These are phyloP conservation scores for Dipodomys ordii DNA, from an alignment of 2,113 vertebrate genomes.

Conservation along the genomic window DNA sequence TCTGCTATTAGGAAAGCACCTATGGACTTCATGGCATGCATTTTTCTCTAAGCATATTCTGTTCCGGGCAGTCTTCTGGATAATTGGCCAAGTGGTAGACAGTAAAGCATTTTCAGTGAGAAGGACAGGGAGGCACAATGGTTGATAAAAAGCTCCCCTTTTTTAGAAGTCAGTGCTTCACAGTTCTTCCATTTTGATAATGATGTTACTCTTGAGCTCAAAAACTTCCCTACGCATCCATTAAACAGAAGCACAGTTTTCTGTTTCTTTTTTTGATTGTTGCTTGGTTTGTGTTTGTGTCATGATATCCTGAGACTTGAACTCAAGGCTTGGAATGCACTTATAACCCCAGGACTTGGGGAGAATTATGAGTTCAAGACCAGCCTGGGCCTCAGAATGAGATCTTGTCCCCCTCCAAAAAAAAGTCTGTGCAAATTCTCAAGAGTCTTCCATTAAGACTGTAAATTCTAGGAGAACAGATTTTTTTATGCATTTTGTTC, in stretches of 20 bases:
- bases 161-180: neutral
- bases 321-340: neutral
- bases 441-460: neutral
- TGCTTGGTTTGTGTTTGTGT: too few relatives aligned
- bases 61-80: constrained; percentile 4
- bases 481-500: neutral
- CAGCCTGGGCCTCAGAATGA: neutral
- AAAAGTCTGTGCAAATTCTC: neutral
- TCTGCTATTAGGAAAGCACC: neutral
- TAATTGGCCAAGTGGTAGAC: neutral
- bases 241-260: neutral
- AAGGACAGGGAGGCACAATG: neutral
- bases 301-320: too few relatives aligned
- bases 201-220: neutral
- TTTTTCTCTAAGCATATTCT: neutral
- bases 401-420: neutral
- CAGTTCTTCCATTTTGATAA: neutral
- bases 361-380: too few relatives aligned
- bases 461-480: neutral
- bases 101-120: neutral
- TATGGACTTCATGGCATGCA: neutral
- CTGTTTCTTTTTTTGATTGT: too few relatives aligned
- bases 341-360: too few relatives aligned
- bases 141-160: neutral
- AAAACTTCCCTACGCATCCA: neutral